phyloP scores from a whole-genome alignment of 1,140 invertebrate species.

The Lasaia peninsularis region DNA sequence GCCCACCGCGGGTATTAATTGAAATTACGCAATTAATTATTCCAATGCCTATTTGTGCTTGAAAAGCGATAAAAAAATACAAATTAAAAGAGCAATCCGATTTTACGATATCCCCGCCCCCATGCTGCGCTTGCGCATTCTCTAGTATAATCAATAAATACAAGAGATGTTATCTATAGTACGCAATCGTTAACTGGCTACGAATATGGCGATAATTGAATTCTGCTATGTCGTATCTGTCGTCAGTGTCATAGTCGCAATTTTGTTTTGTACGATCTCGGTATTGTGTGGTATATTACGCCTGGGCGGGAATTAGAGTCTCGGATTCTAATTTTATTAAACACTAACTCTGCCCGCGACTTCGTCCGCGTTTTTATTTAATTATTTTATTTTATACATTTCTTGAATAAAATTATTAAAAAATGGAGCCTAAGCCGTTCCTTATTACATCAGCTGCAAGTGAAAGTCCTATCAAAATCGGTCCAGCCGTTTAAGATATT shows the following conservation, averaged over 20 bases:
- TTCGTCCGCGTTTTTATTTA: no score
- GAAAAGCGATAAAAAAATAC: conserved; percentile 8
- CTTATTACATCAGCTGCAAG: no score
- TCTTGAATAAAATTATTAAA: no score
- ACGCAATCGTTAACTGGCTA: conserved; percentile 9
- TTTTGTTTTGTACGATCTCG: no score
- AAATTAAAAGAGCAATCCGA: conserved; percentile 14
- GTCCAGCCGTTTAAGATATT: no score
- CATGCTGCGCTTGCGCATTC: conserved; percentile 11
- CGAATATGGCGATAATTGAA: conserved; percentile 17
- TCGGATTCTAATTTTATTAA: no score
- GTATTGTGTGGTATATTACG: neutral
- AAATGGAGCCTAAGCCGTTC: no score
- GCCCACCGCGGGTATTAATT: neutral
- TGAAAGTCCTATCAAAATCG: no score
- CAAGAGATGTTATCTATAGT: conserved; percentile 14
- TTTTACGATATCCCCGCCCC: conserved; percentile 15
- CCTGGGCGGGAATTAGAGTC: neutral
- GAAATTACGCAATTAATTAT: neutral
- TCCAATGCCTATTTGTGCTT: neutral
- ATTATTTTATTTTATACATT: no score
- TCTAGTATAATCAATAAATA: conserved; percentile 3
- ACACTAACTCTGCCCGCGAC: no score
- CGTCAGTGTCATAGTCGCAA: neutral
- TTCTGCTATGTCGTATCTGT: conserved; percentile 2